phyloP scores from a whole-genome alignment of 2,888 invertebrate genomes.

The Oxyteleia sp. region DNA sequence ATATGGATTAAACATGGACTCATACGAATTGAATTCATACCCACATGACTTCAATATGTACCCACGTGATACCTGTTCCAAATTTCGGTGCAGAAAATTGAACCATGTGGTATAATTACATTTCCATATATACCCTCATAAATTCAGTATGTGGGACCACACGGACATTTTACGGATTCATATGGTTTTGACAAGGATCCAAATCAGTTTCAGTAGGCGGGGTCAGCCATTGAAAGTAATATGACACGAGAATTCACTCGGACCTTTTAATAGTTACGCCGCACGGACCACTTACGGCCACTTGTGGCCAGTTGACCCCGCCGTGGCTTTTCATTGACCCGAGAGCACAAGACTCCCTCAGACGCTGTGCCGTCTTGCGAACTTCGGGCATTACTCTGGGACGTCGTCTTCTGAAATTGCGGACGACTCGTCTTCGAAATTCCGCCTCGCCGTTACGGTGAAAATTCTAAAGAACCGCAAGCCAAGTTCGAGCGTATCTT shows the following conservation, averaged over 20 bases:
- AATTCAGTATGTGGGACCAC: too few relatives aligned
- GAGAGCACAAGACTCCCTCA: conserved; percentile 69
- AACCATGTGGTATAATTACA: too few relatives aligned
- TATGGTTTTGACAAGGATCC: too few relatives aligned
- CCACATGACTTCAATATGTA: too few relatives aligned
- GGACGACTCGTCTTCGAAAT: conserved; percentile 72
- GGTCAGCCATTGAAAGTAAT: too few relatives aligned
- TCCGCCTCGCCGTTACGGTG: conserved; percentile 62
- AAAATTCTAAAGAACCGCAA: conserved; percentile 57
- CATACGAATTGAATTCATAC: too few relatives aligned
- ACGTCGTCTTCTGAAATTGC: conserved; percentile 30
- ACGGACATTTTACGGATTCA: too few relatives aligned
- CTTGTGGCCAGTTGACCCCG: conserved; percentile 81
- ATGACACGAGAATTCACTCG: conserved; percentile 75
- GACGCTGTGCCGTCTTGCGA: conserved; percentile 56
- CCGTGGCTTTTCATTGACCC: conserved; percentile 79
- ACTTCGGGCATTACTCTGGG: conserved; percentile 71
- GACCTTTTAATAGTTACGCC: conserved; percentile 74
- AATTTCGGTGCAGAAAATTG: too few relatives aligned
- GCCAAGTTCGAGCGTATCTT: conserved; percentile 36
- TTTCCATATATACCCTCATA: too few relatives aligned
- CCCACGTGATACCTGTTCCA: too few relatives aligned
- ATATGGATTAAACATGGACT: too few relatives aligned
- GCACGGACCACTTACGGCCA: conserved; percentile 78
- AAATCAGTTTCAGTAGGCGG: too few relatives aligned